These are phyloP conservation scores for Caenorhabditis macrosperma DNA, from an alignment of 2,888 invertebrate genomes.

Conservation along the genomic window DNA sequence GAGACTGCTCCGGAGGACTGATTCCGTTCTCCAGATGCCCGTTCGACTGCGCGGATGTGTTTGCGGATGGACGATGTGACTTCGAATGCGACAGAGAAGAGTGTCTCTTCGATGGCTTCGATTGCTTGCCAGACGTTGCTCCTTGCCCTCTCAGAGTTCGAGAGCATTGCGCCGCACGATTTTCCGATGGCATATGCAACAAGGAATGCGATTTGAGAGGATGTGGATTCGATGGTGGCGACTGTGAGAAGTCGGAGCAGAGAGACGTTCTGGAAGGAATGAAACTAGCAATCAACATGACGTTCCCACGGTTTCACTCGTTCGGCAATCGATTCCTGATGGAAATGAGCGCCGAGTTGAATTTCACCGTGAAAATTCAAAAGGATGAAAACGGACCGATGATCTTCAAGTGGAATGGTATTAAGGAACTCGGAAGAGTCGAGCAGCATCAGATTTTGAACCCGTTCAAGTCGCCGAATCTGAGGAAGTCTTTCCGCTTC, in stretches of 20 bases:
- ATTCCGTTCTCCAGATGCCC: conserved; percentile 72
- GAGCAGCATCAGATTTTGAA: conserved; percentile 2
- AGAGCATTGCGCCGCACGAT: conserved; percentile 83
- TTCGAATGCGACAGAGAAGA: conserved; percentile 85
- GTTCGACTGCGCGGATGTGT: conserved; percentile 83
- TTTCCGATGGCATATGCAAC: conserved; percentile 94
- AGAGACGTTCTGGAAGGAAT: neutral
- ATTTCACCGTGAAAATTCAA: conserved; percentile 68
- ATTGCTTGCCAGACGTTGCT: conserved; percentile 85
- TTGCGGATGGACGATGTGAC: conserved; percentile 70
- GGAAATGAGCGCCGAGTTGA: conserved; percentile 63
- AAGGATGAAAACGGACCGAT: conserved; percentile 67
- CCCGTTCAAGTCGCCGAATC: neutral
- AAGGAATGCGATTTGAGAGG: conserved; percentile 95
- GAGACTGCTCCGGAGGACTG: conserved; percentile 84
- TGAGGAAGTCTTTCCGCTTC: neutral
- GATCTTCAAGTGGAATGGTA: conserved; percentile 73
- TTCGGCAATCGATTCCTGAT: conserved; percentile 65
- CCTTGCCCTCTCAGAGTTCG: conserved; percentile 51
- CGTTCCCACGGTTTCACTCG: conserved; percentile 4
- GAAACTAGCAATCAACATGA: neutral
- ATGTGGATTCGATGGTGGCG: conserved; percentile 98
- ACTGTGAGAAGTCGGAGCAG: conserved; percentile 81
- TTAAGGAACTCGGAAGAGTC: conserved; percentile 55
- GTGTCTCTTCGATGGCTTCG: conserved; percentile 95